Conservation (phyloP, 1,140 invertebrate species). For the Drosophila nebulosa region DNA sequence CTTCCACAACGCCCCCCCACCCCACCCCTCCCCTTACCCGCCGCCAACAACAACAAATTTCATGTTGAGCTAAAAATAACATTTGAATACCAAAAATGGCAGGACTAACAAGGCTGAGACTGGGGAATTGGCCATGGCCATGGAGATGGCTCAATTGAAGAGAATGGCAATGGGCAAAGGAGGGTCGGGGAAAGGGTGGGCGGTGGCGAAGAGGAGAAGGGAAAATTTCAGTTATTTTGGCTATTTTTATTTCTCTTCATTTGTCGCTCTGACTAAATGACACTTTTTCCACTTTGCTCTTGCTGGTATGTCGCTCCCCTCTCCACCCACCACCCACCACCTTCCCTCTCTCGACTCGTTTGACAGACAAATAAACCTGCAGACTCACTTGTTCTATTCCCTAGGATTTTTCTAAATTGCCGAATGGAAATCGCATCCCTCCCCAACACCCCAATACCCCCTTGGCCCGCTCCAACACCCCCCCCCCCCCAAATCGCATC, state of each 20-base stretch:
- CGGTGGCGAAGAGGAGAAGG: neutral
- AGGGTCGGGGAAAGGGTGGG: too few species aligned
- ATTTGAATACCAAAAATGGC: constrained; percentile 69
- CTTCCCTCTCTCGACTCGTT: neutral
- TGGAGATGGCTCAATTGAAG: constrained; percentile 53
- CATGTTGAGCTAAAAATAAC: constrained; percentile 65
- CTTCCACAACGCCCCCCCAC: neutral
- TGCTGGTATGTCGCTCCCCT: constrained; percentile 6
- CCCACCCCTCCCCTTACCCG: neutral
- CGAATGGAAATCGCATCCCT: neutral
- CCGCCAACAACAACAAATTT: constrained; percentile 13
- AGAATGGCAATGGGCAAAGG: too few species aligned
- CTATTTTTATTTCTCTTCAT: constrained; percentile 38
- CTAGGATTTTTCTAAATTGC: constrained; percentile 58
- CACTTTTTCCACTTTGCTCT: constrained; percentile 46
- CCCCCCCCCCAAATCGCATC: neutral
- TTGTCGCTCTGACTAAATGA: constrained; percentile 57
- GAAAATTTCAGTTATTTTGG: neutral
- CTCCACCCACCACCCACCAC: too few species aligned
- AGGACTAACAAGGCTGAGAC: constrained; percentile 2
- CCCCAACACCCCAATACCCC: constrained; percentile 1
- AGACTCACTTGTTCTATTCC: constrained; percentile 1
- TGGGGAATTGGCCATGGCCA: constrained; percentile 26
- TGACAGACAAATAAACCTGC: constrained; percentile 40
- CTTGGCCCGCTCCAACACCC: too few species aligned